Evolutionary conservation across 1,140 invertebrate species (phyloP).

Genomic region (Contarinia nasturtii): DNA sequence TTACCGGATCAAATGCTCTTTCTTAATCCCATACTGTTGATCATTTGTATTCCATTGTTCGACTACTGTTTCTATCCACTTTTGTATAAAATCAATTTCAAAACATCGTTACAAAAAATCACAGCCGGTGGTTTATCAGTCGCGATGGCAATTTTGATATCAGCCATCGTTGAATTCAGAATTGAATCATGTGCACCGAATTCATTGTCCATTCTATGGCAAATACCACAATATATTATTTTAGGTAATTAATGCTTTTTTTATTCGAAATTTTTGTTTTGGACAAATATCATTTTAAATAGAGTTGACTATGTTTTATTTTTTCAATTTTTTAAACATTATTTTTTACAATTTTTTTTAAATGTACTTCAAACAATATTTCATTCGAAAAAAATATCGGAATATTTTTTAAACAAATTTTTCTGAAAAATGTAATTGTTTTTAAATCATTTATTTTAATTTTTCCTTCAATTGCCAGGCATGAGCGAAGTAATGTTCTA

Average conservation of each 20-base stretch:
- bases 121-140: background rate
- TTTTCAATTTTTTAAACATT: too few species aligned
- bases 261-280: too few species aligned
- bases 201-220: background rate
- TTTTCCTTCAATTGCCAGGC: too few species aligned
- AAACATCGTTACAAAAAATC: constrained; percentile 51
- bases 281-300: too few species aligned
- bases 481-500: constrained; percentile 50
- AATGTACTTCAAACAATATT: too few species aligned
- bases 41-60: constrained; percentile 75
- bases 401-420: too few species aligned
- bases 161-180: background rate
- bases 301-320: too few species aligned
- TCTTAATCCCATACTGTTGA: constrained; percentile 67
- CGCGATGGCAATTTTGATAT: background rate
- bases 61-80: constrained; percentile 50
- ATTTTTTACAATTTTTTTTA: too few species aligned
- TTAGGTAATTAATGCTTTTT: too few species aligned
- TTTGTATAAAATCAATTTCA: constrained; percentile 25
- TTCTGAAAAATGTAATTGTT: too few species aligned
- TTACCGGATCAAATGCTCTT: constrained; percentile 85
- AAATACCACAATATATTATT: background rate
- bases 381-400: too few species aligned
- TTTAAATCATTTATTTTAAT: too few species aligned
- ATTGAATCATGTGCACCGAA: constrained; percentile 27